Percentiles rank a stretch among this genome's conserved stretches.
Conservation (phyloP, 2,888 invertebrate species). For the Perizoma affinitatum region DNA sequence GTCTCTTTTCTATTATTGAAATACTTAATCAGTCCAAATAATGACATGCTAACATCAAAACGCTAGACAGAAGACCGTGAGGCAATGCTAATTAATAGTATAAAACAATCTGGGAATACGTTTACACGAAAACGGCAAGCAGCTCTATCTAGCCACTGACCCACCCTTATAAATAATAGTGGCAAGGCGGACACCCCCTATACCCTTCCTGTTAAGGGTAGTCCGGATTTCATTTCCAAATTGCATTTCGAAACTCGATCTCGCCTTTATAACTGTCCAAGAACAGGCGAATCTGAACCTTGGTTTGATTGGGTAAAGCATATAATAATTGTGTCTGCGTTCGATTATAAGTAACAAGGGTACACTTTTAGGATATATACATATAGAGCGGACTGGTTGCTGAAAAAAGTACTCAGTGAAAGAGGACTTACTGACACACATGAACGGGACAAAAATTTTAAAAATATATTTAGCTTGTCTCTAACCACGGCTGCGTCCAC, state of each 20-base stretch:
- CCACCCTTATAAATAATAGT: conserved; percentile 84
- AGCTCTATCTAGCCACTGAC: conserved; percentile 62
- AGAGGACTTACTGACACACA: too few relatives aligned
- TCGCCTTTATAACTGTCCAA: conserved; percentile 70
- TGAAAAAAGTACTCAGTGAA: not conserved
- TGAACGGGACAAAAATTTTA: too few relatives aligned
- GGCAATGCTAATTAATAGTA: conserved; percentile 63
- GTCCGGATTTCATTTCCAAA: conserved; percentile 83
- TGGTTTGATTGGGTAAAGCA: conserved; percentile 44
- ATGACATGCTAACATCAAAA: conserved; percentile 19
- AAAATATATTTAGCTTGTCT: too few relatives aligned
- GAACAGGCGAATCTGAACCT: conserved; percentile 46
- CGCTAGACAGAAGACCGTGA: conserved; percentile 26
- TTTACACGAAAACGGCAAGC: conserved; percentile 62
- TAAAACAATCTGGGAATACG: conserved; percentile 71
- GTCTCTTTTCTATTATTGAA: too few relatives aligned
- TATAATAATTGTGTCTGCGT: conserved; percentile 39
- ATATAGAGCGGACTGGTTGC: conserved; percentile 16
- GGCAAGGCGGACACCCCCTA: conserved; percentile 72
- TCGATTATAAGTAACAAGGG: conserved; percentile 67
- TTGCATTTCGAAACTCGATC: conserved; percentile 80
- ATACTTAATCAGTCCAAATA: conserved; percentile 24
- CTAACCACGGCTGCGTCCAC: too few relatives aligned
- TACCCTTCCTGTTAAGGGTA: conserved; percentile 69
- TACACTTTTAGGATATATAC: conserved; percentile 46